A percentile compares a stretch with the other conserved stretches of the same genome.
phyloP scores from a whole-genome alignment of 2,113 vertebrate genomes.

The Python bivittatus region DNA sequence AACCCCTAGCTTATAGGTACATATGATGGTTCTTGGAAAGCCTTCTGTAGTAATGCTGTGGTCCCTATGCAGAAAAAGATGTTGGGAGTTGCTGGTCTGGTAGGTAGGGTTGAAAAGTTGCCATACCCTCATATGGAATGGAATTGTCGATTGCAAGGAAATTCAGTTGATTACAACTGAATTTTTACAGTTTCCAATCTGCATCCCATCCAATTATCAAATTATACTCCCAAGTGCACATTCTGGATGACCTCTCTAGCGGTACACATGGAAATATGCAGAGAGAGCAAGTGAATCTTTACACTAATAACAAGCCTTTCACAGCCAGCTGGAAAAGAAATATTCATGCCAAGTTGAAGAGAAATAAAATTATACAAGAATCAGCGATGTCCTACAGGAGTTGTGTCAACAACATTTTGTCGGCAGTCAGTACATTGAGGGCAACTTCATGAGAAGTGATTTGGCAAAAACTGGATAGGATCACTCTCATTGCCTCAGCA shows the following conservation, averaged over 20 bases:
- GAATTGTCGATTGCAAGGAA: neutral
- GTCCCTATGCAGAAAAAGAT: neutral
- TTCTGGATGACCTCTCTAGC: constrained; percentile 28
- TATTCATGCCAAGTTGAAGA: constrained; percentile 27
- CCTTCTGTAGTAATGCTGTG: neutral
- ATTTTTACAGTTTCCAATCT: neutral
- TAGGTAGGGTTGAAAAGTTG: neutral
- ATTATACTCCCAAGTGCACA: constrained; percentile 18
- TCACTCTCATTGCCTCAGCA: neutral
- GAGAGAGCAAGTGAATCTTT: constrained; percentile 55
- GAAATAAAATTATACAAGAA: constrained; percentile 31
- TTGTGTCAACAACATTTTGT: constrained; percentile 33
- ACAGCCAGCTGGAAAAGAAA: constrained; percentile 40
- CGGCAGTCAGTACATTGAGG: neutral
- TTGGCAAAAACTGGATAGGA: constrained; percentile 8
- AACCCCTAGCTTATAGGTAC: neutral
- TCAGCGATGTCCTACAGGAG: constrained; percentile 6
- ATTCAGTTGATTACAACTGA: too few species aligned
- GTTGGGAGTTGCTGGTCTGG: neutral
- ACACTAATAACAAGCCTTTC: constrained; percentile 22
- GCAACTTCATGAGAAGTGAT: fast-evolving
- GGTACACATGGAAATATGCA: constrained; percentile 30
- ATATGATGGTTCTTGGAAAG: neutral
- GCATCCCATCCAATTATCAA: neutral
- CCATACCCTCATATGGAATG: neutral